Evolutionary conservation across 2,888 invertebrate genomes (phyloP).

Genomic region (Sabatieria punctata): DNA sequence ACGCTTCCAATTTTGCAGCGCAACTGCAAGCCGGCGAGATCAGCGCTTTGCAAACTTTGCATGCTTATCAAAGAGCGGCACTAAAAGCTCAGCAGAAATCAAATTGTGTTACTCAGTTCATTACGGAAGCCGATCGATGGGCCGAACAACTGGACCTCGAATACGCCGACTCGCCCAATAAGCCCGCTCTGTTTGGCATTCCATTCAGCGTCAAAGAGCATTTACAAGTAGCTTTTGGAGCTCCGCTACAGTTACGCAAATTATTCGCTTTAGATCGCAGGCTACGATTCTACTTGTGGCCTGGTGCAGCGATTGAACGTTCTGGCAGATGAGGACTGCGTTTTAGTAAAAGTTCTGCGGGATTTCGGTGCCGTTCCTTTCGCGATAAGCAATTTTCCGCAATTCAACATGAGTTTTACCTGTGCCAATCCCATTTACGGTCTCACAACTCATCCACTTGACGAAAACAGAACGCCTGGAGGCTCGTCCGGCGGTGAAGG

Average conservation of each 20-base stretch:
- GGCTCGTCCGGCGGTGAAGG: slow-evolving; percentile 35
- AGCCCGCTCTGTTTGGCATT: slow-evolving; percentile 28
- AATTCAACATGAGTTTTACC: slow-evolving; percentile 13
- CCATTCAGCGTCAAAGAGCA: slow-evolving; percentile 30
- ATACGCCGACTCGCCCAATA: slow-evolving; percentile 10
- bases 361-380: slow-evolving; percentile 35
- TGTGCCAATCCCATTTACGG: slow-evolving; percentile 30
- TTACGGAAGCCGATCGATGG: slow-evolving; percentile 10
- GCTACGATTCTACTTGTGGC: slow-evolving; percentile 21
- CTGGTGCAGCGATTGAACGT: slow-evolving; percentile 17
- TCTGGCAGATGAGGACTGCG: slow-evolving; percentile 17
- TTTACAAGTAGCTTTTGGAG: too few relatives aligned
- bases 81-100: slow-evolving; percentile 10
- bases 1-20: too few relatives aligned
- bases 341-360: slow-evolving; percentile 13
- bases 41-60: neutral
- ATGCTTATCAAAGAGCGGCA: slow-evolving; percentile 11
- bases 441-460: slow-evolving; percentile 29
- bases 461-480: slow-evolving; percentile 27
- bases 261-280: too few relatives aligned
- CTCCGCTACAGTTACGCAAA: too few relatives aligned
- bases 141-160: neutral
- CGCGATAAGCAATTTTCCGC: slow-evolving; percentile 32
- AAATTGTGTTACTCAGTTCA: slow-evolving; percentile 12
- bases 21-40: neutral